phyloP scores from a whole-genome alignment of 1,140 invertebrate genomes.

The Ostrea edulis region DNA sequence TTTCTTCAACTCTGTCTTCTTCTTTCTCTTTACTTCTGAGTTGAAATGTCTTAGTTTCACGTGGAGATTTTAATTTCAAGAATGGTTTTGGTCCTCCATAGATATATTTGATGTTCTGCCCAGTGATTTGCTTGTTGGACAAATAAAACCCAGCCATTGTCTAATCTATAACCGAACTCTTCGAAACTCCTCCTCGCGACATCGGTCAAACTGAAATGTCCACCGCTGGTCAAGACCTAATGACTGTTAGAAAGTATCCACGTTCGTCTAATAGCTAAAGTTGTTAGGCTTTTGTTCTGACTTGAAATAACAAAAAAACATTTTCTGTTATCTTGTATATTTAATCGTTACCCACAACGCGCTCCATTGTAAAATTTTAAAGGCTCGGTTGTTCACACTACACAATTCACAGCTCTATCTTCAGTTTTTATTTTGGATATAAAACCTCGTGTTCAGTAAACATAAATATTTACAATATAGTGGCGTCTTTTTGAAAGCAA shows the following conservation, averaged over 20 bases:
- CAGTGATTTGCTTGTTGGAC: slow-evolving; percentile 10
- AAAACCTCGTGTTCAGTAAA: neutral
- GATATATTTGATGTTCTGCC: neutral
- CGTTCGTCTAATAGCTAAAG: neutral
- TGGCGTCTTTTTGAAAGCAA: neutral
- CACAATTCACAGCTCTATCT: neutral
- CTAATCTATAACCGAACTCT: neutral
- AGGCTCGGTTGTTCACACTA: neutral
- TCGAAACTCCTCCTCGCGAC: neutral
- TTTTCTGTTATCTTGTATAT: slow-evolving; percentile 23
- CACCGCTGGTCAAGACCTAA: neutral
- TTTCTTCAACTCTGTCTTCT: neutral
- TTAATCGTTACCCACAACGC: neutral
- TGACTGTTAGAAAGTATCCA: slow-evolving; percentile 20
- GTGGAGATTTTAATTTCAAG: neutral
- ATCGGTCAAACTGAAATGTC: neutral
- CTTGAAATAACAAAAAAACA: neutral
- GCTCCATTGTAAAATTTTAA: slow-evolving; percentile 19
- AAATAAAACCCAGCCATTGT: slow-evolving; percentile 13
- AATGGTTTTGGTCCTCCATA: neutral
- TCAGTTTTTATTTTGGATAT: neutral
- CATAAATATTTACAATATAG: neutral
- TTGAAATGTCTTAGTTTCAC: neutral
- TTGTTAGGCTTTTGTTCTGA: neutral
- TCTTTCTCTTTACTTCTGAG: slow-evolving; percentile 12